phyloP scores from a whole-genome alignment of 2,797 vertebrate species.

The Acanthornis magna region DNA sequence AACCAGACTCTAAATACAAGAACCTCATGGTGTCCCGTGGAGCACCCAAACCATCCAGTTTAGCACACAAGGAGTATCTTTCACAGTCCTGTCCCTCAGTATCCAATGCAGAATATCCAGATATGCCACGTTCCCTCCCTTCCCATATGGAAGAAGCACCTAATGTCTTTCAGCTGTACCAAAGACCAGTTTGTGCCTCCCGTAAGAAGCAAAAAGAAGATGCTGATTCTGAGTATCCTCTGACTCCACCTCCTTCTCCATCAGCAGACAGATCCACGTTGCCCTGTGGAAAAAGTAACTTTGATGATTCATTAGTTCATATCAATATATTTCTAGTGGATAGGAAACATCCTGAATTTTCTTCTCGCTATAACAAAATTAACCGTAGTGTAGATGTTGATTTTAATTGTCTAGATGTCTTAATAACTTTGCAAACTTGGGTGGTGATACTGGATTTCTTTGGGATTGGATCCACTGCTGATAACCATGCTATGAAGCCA shows the following conservation, averaged over 20 bases:
- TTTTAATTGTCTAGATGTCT: constrained; percentile 95
- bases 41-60: constrained; percentile 90
- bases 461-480: constrained; percentile 95
- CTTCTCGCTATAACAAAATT: constrained; percentile 82
- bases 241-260: constrained; percentile 94
- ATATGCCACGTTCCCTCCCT: constrained; percentile 96
- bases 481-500: constrained; percentile 88
- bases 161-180: constrained; percentile 97
- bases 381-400: constrained; percentile 91
- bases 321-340: constrained; percentile 94
- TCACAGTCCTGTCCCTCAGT: constrained; percentile 92
- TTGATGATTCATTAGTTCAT: constrained; percentile 95
- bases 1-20: constrained; percentile 92
- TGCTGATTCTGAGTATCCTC: constrained; percentile 79
- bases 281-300: constrained; percentile 77
- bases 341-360: constrained; percentile 91
- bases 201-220: constrained; percentile 81
- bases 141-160: constrained; percentile 95
- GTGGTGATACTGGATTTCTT: constrained; percentile 98
- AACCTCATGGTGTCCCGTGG: constrained; percentile 96
- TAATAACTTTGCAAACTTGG: constrained; percentile 97
- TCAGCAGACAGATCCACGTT: constrained; percentile 72
- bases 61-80: constrained; percentile 91
- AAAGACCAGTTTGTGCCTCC: constrained; percentile 85
- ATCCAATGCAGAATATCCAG: constrained; percentile 87